Conservation (phyloP, 2,888 invertebrate genomes). For the Orthonychiurus folsomi region DNA sequence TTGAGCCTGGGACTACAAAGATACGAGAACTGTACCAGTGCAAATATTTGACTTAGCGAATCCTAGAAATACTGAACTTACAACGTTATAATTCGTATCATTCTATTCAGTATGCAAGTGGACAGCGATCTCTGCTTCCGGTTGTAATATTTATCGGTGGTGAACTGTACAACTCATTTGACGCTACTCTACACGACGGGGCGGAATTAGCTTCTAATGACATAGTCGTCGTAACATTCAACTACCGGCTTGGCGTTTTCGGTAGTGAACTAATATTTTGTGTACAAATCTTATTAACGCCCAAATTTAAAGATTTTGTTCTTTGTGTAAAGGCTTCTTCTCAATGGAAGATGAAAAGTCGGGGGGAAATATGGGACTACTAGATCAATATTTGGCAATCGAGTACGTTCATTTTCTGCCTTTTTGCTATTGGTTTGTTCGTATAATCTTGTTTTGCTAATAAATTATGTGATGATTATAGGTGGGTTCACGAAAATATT, state of each 20-base stretch:
- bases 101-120: conserved; percentile 30
- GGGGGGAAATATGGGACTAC: conserved; percentile 70
- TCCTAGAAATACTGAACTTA: too few relatives aligned
- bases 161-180: conserved; percentile 49
- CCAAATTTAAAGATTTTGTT: background rate
- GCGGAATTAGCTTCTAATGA: conserved; percentile 64
- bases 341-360: conserved; percentile 46
- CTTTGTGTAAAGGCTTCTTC: conserved; percentile 49
- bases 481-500: conserved; percentile 71
- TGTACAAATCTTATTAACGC: too few relatives aligned
- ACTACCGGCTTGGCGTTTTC: conserved; percentile 61
- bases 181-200: conserved; percentile 47
- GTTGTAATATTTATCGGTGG: conserved; percentile 63
- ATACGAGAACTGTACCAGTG: too few relatives aligned
- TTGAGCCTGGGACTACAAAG: too few relatives aligned
- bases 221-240: conserved; percentile 59
- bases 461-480: too few relatives aligned
- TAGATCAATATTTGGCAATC: conserved; percentile 74
- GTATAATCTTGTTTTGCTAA: conserved; percentile 43
- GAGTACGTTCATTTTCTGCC: too few relatives aligned
- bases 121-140: conserved; percentile 51
- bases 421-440: conserved; percentile 41
- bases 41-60: too few relatives aligned
- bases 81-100: too few relatives aligned
- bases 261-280: conserved; percentile 43